Percentiles rank a stretch among this genome's conserved stretches.
These are phyloP conservation scores for Cyprinodon tularosa DNA, from an alignment of 2,113 vertebrate species.

Conservation along the genomic window DNA sequence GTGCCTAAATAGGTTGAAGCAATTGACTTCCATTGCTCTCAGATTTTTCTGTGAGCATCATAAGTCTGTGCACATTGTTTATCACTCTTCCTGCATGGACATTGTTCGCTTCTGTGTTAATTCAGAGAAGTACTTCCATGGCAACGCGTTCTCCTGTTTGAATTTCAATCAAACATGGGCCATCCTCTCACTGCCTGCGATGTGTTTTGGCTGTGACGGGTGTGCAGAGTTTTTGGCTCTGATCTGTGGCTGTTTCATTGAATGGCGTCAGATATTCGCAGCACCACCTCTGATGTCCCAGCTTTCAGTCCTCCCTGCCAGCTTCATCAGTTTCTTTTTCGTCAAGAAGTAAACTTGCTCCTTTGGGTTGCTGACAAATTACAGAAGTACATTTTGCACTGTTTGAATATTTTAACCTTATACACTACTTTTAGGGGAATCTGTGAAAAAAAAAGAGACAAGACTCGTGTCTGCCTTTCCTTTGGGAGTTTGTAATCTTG, in stretches of 20 bases:
- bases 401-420: constrained; percentile 67
- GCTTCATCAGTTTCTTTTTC: constrained; percentile 72
- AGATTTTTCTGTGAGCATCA: constrained; percentile 31
- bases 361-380: constrained; percentile 76
- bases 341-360: constrained; percentile 70
- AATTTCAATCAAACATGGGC: constrained; percentile 64
- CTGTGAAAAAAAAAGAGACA: constrained; percentile 6
- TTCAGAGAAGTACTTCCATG: constrained; percentile 48
- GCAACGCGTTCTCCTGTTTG: constrained; percentile 59
- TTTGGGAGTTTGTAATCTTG: constrained; percentile 40
- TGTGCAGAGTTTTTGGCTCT: constrained; percentile 54
- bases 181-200: constrained; percentile 39
- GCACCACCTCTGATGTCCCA: constrained; percentile 58
- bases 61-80: constrained; percentile 26
- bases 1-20: constrained; percentile 54
- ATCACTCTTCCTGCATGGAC: constrained; percentile 33
- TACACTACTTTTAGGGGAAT: constrained; percentile 20
- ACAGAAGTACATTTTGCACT: constrained; percentile 55
- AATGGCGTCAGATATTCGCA: constrained; percentile 68
- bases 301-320: constrained; percentile 57
- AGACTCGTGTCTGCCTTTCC: constrained; percentile 9
- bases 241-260: constrained; percentile 52
- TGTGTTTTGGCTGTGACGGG: constrained; percentile 52
- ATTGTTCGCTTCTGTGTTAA: constrained; percentile 36
- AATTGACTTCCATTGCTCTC: constrained; percentile 37